Conservation (phyloP, 2,797 vertebrate species). For the Discoglossus pictus region DNA sequence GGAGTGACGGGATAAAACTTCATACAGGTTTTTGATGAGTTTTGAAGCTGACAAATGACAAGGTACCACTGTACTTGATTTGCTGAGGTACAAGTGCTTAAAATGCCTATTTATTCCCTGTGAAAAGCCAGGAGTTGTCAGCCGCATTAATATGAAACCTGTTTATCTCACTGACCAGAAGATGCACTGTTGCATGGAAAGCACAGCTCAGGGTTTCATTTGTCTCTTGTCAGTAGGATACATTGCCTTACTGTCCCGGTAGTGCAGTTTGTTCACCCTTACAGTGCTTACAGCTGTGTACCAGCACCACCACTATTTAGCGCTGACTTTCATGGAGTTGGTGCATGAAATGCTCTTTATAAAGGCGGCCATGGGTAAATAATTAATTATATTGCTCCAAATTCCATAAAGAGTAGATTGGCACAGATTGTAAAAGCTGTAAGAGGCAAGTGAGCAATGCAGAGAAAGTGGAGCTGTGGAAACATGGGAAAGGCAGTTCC, state of each 20-base stretch:
- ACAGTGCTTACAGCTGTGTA: background rate
- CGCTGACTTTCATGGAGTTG: too few species aligned
- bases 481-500: background rate
- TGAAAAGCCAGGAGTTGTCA: background rate
- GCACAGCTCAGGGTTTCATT: background rate
- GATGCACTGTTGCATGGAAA: background rate
- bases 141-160: conserved; percentile 5
- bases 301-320: too few species aligned
- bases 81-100: background rate
- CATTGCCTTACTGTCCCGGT: too few species aligned
- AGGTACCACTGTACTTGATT: too few species aligned
- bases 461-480: conserved; percentile 19
- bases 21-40: too few species aligned
- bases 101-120: background rate
- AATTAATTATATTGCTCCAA: conserved; percentile 11
- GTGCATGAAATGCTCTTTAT: too few species aligned
- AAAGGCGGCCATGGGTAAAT: background rate
- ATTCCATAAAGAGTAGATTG: conserved; percentile 11
- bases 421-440: conserved; percentile 8
- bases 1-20: too few species aligned
- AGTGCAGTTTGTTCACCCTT: background rate
- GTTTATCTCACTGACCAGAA: background rate
- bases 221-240: background rate
- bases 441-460: background rate
- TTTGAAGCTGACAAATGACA: too few species aligned